Base-by-base conservation (phyloP, 2,797 vertebrate genomes). In the Pantherophis vulpinus region DNA sequence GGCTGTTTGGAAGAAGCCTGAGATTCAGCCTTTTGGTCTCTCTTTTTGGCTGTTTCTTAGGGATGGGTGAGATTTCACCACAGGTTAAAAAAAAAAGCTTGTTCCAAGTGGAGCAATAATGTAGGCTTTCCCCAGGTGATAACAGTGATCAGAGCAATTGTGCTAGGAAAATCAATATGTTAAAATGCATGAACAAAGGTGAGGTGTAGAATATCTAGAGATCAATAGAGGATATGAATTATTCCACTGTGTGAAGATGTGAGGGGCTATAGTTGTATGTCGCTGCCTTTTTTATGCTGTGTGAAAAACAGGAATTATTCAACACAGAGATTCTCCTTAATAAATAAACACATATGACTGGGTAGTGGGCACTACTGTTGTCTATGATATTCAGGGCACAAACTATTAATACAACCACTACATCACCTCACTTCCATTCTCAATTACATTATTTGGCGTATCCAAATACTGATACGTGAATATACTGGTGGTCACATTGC, bases 131-230 rank as follows among this genome's bases (percentile, higher is more conserved):
- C 94, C 94, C 0, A 2, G 95, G 95, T 94, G 95, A 94, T 96
- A 96, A 96, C 94, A 83, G 91, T 92, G 94, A 95, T 96, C 95
- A 95, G 94, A 96, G 94, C 95, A 94, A 95, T 95, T 94, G 97
- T 96, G 95, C 93, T 93, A 95, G 93, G 95, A 93, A 97, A 97
- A 97, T 96, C 94, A 94, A 92, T 93, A 93, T 95, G 95, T 94
- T 95, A 95, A 91, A 96, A 96, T 95, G 96, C 95, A 94, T 95
- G 96, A 97, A 93, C 95, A 96, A 96, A 96, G 97, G 95, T 96
- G 95, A 97, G 92, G 2, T 94, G 95, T 90, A 23, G 89, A 96
- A 93, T 94, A 95, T 94, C 95, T 94, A 91, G 94, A 94, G 92
- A 93, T 95, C n/a, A 95, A 93, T 90, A 91, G 93, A 93, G 93